Base-by-base conservation (phyloP, 2,113 vertebrate genomes). In the Grammomys surdaster region DNA sequence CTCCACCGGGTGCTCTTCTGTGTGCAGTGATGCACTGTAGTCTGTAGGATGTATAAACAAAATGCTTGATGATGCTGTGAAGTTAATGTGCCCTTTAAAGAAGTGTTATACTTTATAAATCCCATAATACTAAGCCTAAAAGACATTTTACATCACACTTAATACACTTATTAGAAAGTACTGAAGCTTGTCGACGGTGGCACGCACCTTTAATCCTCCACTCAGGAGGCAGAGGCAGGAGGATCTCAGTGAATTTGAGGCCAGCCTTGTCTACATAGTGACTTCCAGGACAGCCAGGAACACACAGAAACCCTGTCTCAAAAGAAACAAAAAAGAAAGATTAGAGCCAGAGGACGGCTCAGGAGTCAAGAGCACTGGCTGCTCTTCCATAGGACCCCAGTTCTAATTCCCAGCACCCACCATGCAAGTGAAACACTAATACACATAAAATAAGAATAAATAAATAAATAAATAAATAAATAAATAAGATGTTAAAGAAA, bases 31-130 rank as follows among this genome's bases (percentile, higher is more conserved):
- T 51, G 19, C 2, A 7, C 33, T 26, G n/a, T 14, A 43, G 10
- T 84, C 60, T 46, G 73, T 69, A 28, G 88, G 5, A 13, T 67
- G 78, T 88, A 72, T 78, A 58, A 76, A 80, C 76, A 81, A 60
- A 91, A 78, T 80, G 46, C 72, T 87, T 92, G 40, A 26, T 90
- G 86, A 36, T 63, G 16, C 0, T 63, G 40, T 80, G 63, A 31
- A 11, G 73, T 93, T 28, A 72, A 58, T 54, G 51, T 60, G 65
- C 88, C 67, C 28, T 95, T 96, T 86, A 20, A 89, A n/a, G 26
- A 75, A 92, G 14, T 11, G 6, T 80, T 77, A 1, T 13, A 3
- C 58, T 87, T 91, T 75, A 28, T 33, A 69, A 14, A 69, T 70
- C 9, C n/a, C 36, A 20, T 70, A 54, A 24, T 40, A n/a, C 63